Conservation (phyloP, 2,113 vertebrate genomes). For the Peucedramus taeniatus region DNA sequence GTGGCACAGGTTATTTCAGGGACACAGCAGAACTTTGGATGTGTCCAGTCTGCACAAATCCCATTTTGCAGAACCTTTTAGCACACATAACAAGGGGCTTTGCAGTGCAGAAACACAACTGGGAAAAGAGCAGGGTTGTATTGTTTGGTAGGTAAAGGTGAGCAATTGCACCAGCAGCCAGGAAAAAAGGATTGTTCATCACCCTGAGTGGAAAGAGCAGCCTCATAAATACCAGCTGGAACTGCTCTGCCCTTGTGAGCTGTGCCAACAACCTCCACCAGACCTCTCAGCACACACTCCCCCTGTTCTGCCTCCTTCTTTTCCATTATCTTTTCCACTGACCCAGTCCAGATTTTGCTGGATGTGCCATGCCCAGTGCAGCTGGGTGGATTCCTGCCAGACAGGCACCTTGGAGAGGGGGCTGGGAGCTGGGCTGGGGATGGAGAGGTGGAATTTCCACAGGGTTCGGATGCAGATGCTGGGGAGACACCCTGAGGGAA, state of each 20-base stretch:
- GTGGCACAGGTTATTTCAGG: background rate
- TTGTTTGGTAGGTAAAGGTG: background rate
- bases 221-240: background rate
- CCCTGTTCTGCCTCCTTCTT: background rate
- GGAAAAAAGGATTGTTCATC: background rate
- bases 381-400: background rate
- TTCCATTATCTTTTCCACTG: background rate
- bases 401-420: background rate
- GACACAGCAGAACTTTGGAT: rapidly evolving
- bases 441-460: background rate
- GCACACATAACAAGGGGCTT: background rate
- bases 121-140: background rate
- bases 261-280: background rate
- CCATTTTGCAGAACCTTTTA: background rate
- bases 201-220: background rate
- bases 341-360: background rate
- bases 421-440: background rate
- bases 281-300: background rate
- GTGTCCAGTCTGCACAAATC: background rate
- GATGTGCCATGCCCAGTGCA: background rate
- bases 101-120: background rate
- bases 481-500: background rate
- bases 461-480: background rate
- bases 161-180: background rate
- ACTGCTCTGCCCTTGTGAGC: background rate